Evolutionary conservation across 2,888 invertebrate genomes (phyloP).

Genomic region (Phalera bucephala): DNA sequence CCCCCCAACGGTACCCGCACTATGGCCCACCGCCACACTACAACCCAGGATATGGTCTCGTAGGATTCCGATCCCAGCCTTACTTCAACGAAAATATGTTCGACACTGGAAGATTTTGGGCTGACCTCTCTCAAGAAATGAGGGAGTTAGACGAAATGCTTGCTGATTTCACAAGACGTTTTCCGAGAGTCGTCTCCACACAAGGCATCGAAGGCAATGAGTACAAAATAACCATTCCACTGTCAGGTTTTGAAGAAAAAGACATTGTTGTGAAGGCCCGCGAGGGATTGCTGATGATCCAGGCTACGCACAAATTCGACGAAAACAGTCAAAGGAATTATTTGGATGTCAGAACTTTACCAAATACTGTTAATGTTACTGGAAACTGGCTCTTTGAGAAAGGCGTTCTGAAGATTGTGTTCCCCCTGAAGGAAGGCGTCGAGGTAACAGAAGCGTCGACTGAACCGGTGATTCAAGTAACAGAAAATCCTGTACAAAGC

Average conservation of each 20-base stretch:
- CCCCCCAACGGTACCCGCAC: slow-evolving; percentile 35
- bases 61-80: slow-evolving; percentile 14
- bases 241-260: slow-evolving; percentile 55
- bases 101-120: slow-evolving; percentile 60
- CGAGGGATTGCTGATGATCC: slow-evolving; percentile 59
- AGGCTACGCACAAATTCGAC: slow-evolving; percentile 46
- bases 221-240: slow-evolving; percentile 52
- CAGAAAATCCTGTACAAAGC: slow-evolving; percentile 25
- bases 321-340: slow-evolving; percentile 39
- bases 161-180: slow-evolving; percentile 41
- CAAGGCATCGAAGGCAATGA: slow-evolving; percentile 49
- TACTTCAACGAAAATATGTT: slow-evolving; percentile 45
- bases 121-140: slow-evolving; percentile 47
- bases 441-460: slow-evolving; percentile 7
- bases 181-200: slow-evolving; percentile 38
- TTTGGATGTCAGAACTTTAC: slow-evolving; percentile 52
- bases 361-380: slow-evolving; percentile 42
- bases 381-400: slow-evolving; percentile 60
- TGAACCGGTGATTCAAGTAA: slow-evolving; percentile 16
- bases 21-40: slow-evolving; percentile 4
- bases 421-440: slow-evolving; percentile 44
- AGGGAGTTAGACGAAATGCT: slow-evolving; percentile 49
- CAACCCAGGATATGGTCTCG: slow-evolving; percentile 1
- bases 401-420: slow-evolving; percentile 49
- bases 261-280: slow-evolving; percentile 67